These are phyloP conservation scores for Lysiphlebus fabarum DNA, from an alignment of 1,140 invertebrate species.

Conservation along the genomic window DNA sequence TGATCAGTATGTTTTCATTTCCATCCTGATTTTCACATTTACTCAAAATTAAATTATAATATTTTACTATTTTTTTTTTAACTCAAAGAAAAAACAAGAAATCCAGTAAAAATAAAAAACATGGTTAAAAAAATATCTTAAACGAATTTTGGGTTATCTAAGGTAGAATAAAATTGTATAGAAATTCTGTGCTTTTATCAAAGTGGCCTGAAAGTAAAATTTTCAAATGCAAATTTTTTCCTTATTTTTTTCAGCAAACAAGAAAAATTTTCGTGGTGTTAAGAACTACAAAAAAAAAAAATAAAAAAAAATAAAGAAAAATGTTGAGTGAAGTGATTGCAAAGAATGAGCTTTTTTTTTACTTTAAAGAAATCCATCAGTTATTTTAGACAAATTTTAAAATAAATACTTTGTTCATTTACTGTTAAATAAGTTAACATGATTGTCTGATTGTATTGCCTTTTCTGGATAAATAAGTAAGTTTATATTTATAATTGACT, in stretches of 20 bases:
- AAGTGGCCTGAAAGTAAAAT: background rate
- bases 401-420: too few species aligned
- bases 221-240: slow-evolving; percentile 25
- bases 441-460: too few species aligned
- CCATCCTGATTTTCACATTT: slow-evolving; percentile 13
- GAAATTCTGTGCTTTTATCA: slow-evolving; percentile 21
- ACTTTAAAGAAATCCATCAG: too few species aligned
- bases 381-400: too few species aligned
- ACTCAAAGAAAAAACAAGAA: slow-evolving; percentile 2
- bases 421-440: too few species aligned
- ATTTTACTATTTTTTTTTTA: slow-evolving; percentile 11
- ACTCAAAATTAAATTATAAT: slow-evolving; percentile 40
- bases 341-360: too few species aligned
- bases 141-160: slow-evolving; percentile 23
- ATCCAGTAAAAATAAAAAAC: background rate
- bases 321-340: too few species aligned
- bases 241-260: background rate
- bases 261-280: slow-evolving; percentile 2
- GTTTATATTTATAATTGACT: too few species aligned
- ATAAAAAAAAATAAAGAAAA: background rate
- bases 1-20: background rate
- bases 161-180: slow-evolving; percentile 10
- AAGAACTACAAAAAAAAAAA: background rate
- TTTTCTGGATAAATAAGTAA: too few species aligned
- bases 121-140: slow-evolving; percentile 8